Evolutionary conservation across 37 sponge, comb jelly and placozoan species (phyloP), one percentile per base, ranked within the genome.

Genomic region (Crambe crambe): DNA sequence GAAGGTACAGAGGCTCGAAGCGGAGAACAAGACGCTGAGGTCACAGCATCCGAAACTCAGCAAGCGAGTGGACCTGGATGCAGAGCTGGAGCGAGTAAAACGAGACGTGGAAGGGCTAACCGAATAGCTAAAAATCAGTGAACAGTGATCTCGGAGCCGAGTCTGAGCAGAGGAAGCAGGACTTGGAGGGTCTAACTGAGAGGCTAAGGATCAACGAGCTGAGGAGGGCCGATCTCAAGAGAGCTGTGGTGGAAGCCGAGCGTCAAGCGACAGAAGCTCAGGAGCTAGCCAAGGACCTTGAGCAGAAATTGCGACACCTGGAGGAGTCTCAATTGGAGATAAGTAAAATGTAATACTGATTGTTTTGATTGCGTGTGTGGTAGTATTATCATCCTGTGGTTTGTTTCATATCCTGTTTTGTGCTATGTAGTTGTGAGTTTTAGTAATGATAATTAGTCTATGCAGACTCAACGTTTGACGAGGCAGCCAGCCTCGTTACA

Each of bases 1-100:
- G 36, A 58, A 75, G 42, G 10, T 58, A 9, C 10, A 58, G 3
- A n/a, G 38, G 10, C 76, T 75, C 37, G 60, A 58, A 3, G 38
- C 36, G 5, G 76, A 75, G 23, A 75, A 58, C 37, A 56, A 30
- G 40, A 75, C 10, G 61, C 61, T 59, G 29, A 31, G 76, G 22
- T 26, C 27, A 6, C 43, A 37, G 25, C 18, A 79, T 15, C 37
- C 70, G 3, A 54, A 81, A 2, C 44, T 23, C 15, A 32, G 71
- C 17, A 15, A 35, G 22, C 26, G 51, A 42, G 51, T 38, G 20
- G 68, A 63, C 20, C 32, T 78, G 68, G 68, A 78, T 22, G 51
- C 31, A 10, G 70, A 68, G 42, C 41, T 80, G 10, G 66, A 63
- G 54, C 66, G 34, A 35, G 37, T 35, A 4, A 80, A 26, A 69